Base-by-base conservation (phyloP, 2,797 vertebrate species). In the Protonibea diacanthus region DNA sequence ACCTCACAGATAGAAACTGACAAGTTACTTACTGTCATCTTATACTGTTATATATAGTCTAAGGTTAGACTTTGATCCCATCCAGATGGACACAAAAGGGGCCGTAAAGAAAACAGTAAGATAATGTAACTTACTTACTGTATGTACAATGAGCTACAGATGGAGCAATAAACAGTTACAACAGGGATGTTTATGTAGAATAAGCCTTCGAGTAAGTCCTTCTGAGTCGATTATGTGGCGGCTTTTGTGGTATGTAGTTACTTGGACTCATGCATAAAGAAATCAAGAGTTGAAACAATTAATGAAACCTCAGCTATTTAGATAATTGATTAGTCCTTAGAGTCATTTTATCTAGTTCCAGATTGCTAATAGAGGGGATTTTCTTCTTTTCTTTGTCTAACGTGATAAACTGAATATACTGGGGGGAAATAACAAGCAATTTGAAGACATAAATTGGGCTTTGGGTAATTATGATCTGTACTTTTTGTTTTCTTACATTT, bases 21-120 rank as follows among this genome's bases (percentile, higher is more conserved):
- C 2, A 42, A 8, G 45, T 17, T 60, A 14, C 44, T 17, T 60
- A 14, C 44, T 40, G 27, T 49, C 44, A 10, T 68, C 14, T 42
- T 53, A 17, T 45, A 65, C 10, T 15, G 52, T 15, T 38, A 38
- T 38, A 38, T 38, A 38, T 2, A 38, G 8, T 38, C 47, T 59
- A 8, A 60, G 2, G 38, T 38, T 20, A 17, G 25, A 70, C 70
- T 74, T 51, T 48, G 59, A 29, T 66, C 59, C 64, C 38, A 13
- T 51, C 45, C 27, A 58, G 20, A 73, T 57, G 38, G 29, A n/a
- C 18, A 61, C 12, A 67, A 55, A 68, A n/a, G 40, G 20, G 45
- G 11, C 23, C 17, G 17, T 29, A 9, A 12, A 56, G 17, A 29
- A 15, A 52, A 20, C 5, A 49, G 38, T 45, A 6, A 25, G 29